Conservation (phyloP, 2,113 vertebrate genomes). For the Spilogale gracilis region DNA sequence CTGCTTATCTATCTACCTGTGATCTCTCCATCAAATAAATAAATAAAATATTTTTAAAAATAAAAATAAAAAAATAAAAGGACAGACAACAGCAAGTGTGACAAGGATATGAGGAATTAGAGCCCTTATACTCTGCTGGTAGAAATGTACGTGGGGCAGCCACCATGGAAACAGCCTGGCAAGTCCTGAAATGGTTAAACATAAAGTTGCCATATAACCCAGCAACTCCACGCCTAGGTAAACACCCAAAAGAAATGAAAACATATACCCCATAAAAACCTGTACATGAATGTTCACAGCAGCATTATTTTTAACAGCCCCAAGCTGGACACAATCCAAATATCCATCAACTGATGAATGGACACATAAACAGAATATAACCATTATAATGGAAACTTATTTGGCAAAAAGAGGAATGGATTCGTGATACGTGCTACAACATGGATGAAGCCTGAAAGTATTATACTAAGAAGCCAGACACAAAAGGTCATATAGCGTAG, state of each 20-base stretch:
- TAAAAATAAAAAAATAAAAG: too few species aligned
- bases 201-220: neutral
- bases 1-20: too few species aligned
- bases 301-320: too few species aligned
- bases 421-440: neutral
- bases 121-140: neutral
- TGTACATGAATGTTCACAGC: too few species aligned
- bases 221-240: neutral
- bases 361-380: neutral
- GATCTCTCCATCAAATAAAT: too few species aligned
- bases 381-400: neutral
- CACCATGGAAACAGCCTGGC: neutral
- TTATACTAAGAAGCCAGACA: neutral
- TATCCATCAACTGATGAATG: neutral
- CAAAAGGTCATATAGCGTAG: neutral
- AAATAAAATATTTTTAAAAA: too few species aligned
- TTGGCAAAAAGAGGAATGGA: neutral
- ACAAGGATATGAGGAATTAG: neutral
- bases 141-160: neutral
- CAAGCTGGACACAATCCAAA: neutral
- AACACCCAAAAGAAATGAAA: neutral
- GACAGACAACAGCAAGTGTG: neutral
- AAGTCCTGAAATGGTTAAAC: neutral
- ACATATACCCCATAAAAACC: neutral
- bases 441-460: neutral